phyloP scores from a whole-genome alignment of 2,888 invertebrate species.

The Slavum lentiscoides region DNA sequence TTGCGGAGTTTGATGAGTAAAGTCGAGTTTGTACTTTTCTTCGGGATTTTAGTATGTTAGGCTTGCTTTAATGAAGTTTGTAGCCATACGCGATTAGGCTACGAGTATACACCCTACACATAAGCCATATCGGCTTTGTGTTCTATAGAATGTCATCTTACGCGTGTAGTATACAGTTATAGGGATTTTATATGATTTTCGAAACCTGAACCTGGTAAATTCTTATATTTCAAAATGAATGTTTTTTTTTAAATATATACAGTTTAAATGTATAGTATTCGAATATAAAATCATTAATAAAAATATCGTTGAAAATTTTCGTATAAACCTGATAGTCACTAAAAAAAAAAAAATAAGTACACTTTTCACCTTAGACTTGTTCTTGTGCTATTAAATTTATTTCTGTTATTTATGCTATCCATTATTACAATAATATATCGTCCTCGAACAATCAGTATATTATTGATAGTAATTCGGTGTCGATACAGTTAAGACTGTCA shows the following conservation, averaged over 20 bases:
- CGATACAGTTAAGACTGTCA: too few relatives aligned
- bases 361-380: too few relatives aligned
- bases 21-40: background rate
- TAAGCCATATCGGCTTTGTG: slow-evolving; percentile 20
- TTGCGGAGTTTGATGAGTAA: background rate
- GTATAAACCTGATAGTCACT: too few relatives aligned
- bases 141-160: background rate
- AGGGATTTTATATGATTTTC: background rate
- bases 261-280: background rate
- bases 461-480: too few relatives aligned
- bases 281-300: background rate
- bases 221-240: background rate
- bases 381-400: too few relatives aligned
- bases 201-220: background rate
- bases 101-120: too few relatives aligned
- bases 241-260: background rate
- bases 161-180: background rate
- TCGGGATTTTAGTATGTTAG: background rate
- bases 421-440: too few relatives aligned
- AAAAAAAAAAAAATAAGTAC: too few relatives aligned
- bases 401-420: too few relatives aligned
- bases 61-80: slow-evolving; percentile 23
- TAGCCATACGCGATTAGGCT: slow-evolving; percentile 10
- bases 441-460: too few relatives aligned
- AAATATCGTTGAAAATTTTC: background rate